Base-by-base conservation (phyloP, 2,888 invertebrate species). In the Lucinisca nassula region DNA sequence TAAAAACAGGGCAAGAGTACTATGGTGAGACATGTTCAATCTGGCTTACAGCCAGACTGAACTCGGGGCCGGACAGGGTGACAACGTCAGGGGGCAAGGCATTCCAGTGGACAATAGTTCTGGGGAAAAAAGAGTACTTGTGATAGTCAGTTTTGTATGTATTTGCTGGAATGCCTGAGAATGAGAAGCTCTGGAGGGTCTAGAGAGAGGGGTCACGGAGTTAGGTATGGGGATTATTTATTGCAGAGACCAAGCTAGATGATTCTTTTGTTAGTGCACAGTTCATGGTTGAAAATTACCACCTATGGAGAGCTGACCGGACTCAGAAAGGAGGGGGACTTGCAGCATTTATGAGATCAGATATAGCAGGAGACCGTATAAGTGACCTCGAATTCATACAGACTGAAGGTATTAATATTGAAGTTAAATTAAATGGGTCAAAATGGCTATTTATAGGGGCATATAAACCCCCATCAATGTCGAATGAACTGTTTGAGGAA, bases 171-270 rank as follows among this genome's bases (percentile, higher is more conserved):
- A n/a, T n/a, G n/a, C n/a, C n/a, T n/a, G n/a, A n/a, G n/a, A n/a
- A n/a, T n/a, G n/a, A n/a, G n/a, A n/a, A n/a, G n/a, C n/a, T n/a
- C n/a, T n/a, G n/a, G n/a, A n/a, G n/a, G n/a, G n/a, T n/a, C n/a
- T n/a, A n/a, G n/a, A n/a, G n/a, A n/a, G n/a, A n/a, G n/a, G n/a
- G n/a, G n/a, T n/a, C n/a, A n/a, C n/a, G n/a, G n/a, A n/a, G n/a
- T n/a, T n/a, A n/a, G n/a, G n/a, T n/a, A n/a, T n/a, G n/a, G n/a
- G n/a, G n/a, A 24, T 40, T 85, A 30, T 80, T 85, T 72, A 70
- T 85, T 30, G 75, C 76, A 76, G 85, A 85, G 61, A 85, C 80
- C 14, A 85, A 85, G 76, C n/a, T 76, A 51, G 80, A 85, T 58
- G 73, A 75, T 17, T 77, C 76, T 72, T 76, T 85, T 85, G 58